Evolutionary conservation across 2,113 vertebrate genomes (phyloP).

Genomic region (Chaetorhynchus papuensis): DNA sequence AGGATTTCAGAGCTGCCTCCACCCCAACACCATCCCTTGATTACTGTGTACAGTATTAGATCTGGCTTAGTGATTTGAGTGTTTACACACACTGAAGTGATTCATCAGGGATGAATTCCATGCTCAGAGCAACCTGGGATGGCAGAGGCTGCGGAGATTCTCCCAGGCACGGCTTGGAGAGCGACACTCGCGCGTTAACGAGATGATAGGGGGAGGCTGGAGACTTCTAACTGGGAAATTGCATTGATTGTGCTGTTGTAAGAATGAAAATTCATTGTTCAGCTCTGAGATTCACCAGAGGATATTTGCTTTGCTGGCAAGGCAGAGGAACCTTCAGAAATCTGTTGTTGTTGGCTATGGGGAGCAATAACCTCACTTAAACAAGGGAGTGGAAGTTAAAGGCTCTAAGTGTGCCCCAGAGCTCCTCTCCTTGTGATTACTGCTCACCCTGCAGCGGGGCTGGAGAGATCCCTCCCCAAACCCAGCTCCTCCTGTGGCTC

Average conservation of each 20-base stretch:
- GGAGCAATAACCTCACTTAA: constrained; percentile 25
- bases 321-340: not conserved
- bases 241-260: constrained; percentile 33
- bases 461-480: not conserved
- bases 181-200: not conserved
- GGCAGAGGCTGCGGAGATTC: not conserved
- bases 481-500: not conserved
- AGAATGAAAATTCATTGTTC: constrained; percentile 37
- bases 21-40: not conserved
- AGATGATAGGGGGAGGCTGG: constrained; percentile 29
- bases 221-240: constrained; percentile 41
- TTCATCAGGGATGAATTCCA: not conserved
- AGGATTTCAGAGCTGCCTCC: not conserved
- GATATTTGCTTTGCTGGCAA: constrained; percentile 12
- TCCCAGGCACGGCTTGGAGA: not conserved
- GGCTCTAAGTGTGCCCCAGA: not conserved
- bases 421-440: not conserved
- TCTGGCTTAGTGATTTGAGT: not conserved
- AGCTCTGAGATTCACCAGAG: constrained; percentile 4
- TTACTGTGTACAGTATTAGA: not conserved
- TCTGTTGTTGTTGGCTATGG: not conserved
- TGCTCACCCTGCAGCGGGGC: not conserved
- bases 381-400: constrained; percentile 9
- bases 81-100: constrained; percentile 37
- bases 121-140: not conserved